phyloP scores from a whole-genome alignment of 2,888 invertebrate species.

The Chromoteleia sp. region DNA sequence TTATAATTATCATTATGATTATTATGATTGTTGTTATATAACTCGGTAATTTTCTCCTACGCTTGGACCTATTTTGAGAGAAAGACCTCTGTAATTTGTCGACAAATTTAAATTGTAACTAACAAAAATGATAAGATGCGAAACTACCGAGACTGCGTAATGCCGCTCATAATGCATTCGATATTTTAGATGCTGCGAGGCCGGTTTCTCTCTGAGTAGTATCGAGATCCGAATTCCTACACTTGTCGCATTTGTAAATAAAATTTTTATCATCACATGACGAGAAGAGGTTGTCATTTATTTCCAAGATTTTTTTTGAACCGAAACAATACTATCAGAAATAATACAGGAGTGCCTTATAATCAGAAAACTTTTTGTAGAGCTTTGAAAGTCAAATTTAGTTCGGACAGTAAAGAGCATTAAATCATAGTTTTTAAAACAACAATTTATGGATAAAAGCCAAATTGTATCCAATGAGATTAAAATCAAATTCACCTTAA shows the following conservation, averaged over 20 bases:
- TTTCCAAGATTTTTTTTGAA: neutral
- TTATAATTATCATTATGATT: slow-evolving; percentile 78
- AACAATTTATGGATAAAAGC: no score
- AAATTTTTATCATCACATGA: slow-evolving; percentile 84
- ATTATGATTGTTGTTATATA: slow-evolving; percentile 78
- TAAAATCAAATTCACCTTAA: no score
- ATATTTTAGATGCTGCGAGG: slow-evolving; percentile 64
- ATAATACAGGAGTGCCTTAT: no score
- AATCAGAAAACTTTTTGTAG: no score
- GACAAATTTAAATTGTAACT: slow-evolving; percentile 34
- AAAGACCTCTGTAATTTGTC: slow-evolving; percentile 64
- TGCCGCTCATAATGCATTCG: slow-evolving; percentile 31
- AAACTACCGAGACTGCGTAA: slow-evolving; percentile 29
- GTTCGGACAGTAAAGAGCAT: no score
- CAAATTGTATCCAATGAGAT: no score
- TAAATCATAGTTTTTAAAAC: no score
- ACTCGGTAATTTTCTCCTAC: slow-evolving; percentile 80
- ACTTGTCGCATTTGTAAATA: slow-evolving; percentile 84
- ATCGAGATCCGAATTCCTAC: slow-evolving; percentile 82
- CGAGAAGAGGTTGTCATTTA: neutral
- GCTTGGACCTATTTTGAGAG: slow-evolving; percentile 80
- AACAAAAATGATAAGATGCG: slow-evolving; percentile 4
- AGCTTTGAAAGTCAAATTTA: no score
- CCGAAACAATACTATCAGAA: no score
- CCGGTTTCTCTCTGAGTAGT: slow-evolving; percentile 80